Base-by-base conservation (phyloP, 2,797 vertebrate genomes). In the Bovichtus variegatus region DNA sequence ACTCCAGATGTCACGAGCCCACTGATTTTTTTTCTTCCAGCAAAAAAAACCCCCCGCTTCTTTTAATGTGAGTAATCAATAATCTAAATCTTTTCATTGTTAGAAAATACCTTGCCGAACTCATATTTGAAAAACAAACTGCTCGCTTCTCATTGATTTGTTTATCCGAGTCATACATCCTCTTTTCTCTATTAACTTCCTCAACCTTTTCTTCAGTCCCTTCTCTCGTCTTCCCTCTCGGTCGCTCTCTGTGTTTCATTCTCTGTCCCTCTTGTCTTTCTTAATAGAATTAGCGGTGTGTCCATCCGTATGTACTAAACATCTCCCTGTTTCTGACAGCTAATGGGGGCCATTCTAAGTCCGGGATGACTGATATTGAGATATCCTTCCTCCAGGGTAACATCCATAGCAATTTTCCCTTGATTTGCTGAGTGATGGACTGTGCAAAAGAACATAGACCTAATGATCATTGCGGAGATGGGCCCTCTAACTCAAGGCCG, bases 361-460 rank as follows among this genome's bases (percentile, higher is more conserved):
- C 78, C 57, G 21, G 84, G 60, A 87, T 91, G 88, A 89, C 82
- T 84, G 82, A 91, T 91, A 81, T 72, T 74, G 74, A 86, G 82
- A 90, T 81, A 82, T 89, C 74, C 87, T 85, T 89, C 85, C 92
- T 94, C 89, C 77, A 66, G 89, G 90, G 89, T 76, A 90, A 89
- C 90, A 91, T 91, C 87, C 61, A 82, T 78, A 83, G 90, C 91
- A 90, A 91, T 92, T 87, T 91, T 80, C 86, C 76, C 78, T 90
- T 91, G 90, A 91, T 92, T 91, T 85, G 88, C 88, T 83, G 90
- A 92, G 80, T 67, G 89, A 92, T 92, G 85, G 91, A 88, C 82
- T 89, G 46, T 77, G 85, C 71, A 76, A 83, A 90, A 77, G 80
- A 91, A 85, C 86, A 85, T 84, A 69, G 84, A 87, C 84, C 84